Conservation (phyloP, 2,113 vertebrate genomes). For the Pachypanchax playfairii region DNA sequence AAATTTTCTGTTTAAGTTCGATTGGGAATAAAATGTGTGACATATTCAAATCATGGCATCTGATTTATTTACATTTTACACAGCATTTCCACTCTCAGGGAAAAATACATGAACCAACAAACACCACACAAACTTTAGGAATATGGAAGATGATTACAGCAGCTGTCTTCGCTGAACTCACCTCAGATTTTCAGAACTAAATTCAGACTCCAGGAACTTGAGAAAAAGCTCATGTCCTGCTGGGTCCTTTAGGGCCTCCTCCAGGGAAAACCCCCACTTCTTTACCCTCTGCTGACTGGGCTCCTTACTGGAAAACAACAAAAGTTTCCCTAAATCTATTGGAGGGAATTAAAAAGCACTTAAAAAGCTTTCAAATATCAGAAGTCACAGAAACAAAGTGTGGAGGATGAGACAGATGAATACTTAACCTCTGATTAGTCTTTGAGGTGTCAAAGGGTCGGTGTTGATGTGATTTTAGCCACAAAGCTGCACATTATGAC, state of each 20-base stretch:
- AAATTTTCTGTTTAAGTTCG: no score
- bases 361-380: constrained; percentile 5
- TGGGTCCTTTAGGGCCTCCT: constrained; percentile 94
- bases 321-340: constrained; percentile 5
- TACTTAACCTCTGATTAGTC: neutral
- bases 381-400: neutral
- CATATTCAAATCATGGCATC: no score
- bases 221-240: constrained; percentile 94
- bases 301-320: constrained; percentile 86
- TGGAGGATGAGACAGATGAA: constrained; percentile 11
- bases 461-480: constrained; percentile 13
- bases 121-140: neutral
- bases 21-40: no score
- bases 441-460: neutral
- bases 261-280: constrained; percentile 96
- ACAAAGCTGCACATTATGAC: constrained; percentile 13
- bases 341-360: neutral
- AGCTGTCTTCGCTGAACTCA: constrained; percentile 60
- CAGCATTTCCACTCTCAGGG: no score
- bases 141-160: no score
- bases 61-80: no score
- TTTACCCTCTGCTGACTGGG: constrained; percentile 94
- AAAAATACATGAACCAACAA: no score
- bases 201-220: constrained; percentile 97
- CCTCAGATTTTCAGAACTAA: constrained; percentile 99